A percentile compares a stretch with the other conserved stretches of the same genome.
These are phyloP conservation scores for Drosophila pseudoobscura DNA, from an alignment of 1,140 invertebrate species.

Conservation along the genomic window DNA sequence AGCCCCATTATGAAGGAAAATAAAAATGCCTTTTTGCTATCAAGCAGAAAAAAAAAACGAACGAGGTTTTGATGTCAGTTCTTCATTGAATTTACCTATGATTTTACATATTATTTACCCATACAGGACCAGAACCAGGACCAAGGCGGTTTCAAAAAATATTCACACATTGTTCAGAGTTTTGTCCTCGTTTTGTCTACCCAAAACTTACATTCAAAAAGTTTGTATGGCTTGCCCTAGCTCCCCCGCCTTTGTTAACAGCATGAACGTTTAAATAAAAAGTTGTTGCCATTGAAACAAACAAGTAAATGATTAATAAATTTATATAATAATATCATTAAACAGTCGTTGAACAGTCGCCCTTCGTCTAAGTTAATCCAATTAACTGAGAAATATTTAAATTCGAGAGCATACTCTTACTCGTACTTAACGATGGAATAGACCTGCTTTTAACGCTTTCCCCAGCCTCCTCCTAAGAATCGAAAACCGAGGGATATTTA, in stretches of 20 bases:
- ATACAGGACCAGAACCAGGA: constrained; percentile 39
- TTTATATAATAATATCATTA: constrained; percentile 37
- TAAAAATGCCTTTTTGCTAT: constrained; percentile 71
- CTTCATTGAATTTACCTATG: constrained; percentile 3
- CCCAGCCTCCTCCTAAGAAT: constrained; percentile 45
- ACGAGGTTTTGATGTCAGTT: constrained; percentile 21
- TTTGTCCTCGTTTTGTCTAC: neutral
- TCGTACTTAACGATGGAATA: constrained; percentile 15
- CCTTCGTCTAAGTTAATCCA: constrained; percentile 66
- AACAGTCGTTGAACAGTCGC: constrained; percentile 50
- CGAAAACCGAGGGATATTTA: constrained; percentile 30
- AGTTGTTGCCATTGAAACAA: constrained; percentile 56
- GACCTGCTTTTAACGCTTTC: constrained; percentile 48
- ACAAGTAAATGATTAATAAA: constrained; percentile 44
- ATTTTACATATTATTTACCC: constrained; percentile 1
- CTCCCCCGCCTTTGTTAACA: constrained; percentile 18
- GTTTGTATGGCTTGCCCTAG: too few relatives aligned
- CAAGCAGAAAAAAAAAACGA: constrained; percentile 50
- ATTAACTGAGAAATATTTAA: constrained; percentile 62
- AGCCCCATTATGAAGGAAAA: constrained; percentile 52
- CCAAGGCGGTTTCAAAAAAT: constrained; percentile 60
- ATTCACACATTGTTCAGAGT: constrained; percentile 15
- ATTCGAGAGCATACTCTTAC: constrained; percentile 17
- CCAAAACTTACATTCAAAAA: too few relatives aligned
- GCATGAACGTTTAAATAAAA: constrained; percentile 55